Conservation (phyloP, 2,888 invertebrate genomes). For the Tenthredo mesomela region DNA sequence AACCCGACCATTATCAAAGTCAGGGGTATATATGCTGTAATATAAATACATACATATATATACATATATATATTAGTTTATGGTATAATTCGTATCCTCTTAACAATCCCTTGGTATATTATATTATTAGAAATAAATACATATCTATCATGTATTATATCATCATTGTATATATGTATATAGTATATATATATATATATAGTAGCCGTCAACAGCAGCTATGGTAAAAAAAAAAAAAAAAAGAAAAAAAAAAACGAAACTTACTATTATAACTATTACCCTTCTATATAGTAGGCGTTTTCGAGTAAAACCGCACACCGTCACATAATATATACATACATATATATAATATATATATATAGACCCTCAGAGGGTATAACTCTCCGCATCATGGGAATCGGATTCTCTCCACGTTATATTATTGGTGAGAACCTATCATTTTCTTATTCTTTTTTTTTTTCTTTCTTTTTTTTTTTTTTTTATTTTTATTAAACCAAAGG, state of each 20-base stretch:
- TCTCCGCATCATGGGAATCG: constrained; percentile 3
- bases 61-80: neutral
- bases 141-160: neutral
- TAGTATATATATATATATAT: neutral
- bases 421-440: neutral
- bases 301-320: too few relatives aligned
- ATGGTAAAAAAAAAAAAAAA: too few relatives aligned
- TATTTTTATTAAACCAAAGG: neutral
- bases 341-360: neutral
- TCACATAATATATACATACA: neutral
- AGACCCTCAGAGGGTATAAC: neutral
- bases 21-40: neutral
- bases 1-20: constrained; percentile 66
- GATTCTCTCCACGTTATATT: neutral
- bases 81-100: neutral
- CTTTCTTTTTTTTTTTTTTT: neutral
- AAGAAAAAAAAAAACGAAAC: too few relatives aligned
- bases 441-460: neutral
- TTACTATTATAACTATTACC: too few relatives aligned
- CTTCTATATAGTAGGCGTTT: too few relatives aligned
- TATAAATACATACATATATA: neutral
- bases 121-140: neutral
- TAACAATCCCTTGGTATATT: neutral
- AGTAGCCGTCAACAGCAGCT: too few relatives aligned
- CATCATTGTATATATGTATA: neutral